Evolutionary conservation across 2,797 vertebrate species (phyloP).

Genomic region (Brachyalestes nurse): DNA sequence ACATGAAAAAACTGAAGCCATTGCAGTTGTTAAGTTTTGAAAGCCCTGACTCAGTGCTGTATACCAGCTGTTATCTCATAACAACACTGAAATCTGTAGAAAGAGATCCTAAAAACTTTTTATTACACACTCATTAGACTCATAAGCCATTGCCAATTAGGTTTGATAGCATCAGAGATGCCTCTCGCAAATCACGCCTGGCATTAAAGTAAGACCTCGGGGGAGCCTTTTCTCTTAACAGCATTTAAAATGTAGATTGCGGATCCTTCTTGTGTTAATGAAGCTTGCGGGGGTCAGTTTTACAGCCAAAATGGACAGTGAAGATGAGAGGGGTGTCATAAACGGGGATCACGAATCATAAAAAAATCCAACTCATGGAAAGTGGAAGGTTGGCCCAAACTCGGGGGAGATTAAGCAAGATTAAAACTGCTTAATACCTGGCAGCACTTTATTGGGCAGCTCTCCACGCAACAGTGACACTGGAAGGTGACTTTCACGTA

Average conservation of each 20-base stretch:
- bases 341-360: slow-evolving; percentile 67
- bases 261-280: slow-evolving; percentile 14
- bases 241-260: slow-evolving; percentile 10
- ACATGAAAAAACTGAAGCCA: neutral
- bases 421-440: slow-evolving; percentile 80
- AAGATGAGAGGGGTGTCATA: slow-evolving; percentile 58
- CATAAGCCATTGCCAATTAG: slow-evolving; percentile 10
- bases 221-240: neutral
- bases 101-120: slow-evolving; percentile 1
- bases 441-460: slow-evolving; percentile 72
- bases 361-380: slow-evolving; percentile 70
- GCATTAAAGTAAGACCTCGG: neutral
- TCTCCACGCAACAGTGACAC: slow-evolving; percentile 74
- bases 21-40: neutral
- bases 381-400: slow-evolving; percentile 73
- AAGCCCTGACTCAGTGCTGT: neutral
- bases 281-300: slow-evolving; percentile 29
- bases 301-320: slow-evolving; percentile 11
- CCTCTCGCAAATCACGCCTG: neutral
- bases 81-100: neutral
- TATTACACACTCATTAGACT: slow-evolving; percentile 7
- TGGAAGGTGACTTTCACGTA: slow-evolving; percentile 76
- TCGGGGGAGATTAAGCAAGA: slow-evolving; percentile 78
- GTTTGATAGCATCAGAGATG: neutral
- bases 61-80: neutral